Base-by-base conservation (phyloP, 92 coral and sea anemone genomes). In the Pocillopora grandis region DNA sequence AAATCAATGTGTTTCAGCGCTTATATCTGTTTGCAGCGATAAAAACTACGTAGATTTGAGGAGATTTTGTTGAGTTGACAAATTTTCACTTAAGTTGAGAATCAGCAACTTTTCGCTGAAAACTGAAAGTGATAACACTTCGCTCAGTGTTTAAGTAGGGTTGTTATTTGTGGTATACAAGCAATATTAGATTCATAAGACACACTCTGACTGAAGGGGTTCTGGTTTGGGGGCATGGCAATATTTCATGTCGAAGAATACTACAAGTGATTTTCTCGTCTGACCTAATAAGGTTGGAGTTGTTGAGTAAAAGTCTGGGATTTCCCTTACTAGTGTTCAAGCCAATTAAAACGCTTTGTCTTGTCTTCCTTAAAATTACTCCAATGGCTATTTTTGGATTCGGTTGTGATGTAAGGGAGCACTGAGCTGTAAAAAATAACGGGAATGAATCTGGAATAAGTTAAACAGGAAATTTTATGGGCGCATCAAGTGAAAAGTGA, bases 111-210 rank as follows among this genome's bases (percentile, higher is more conserved):
- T 49, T 15, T n/a, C 2, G 55, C 14, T 66, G 56, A 59, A 71
- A 48, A 59, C 1, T 59, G 77, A 58, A 78, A 80, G 35, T 49
- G 61, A 56, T 67, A 57, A 56, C 9, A 36, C 42, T 33, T 71
- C 36, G 58, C 77, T 70, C 2, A n/a, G 77, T 31, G 19, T 78
- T 63, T 60, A 80, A 71, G 42, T 59, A 59, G 77, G 64, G 77
- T 48, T 71, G 85, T 71, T 61, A 71, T 81, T 59, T 81, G 58
- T 71, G 78, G 77, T 59, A 81, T 60, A 70, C 70, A 58, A 68
- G 27, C 77, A 81, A 81, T 81, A 81, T 81, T 16, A 5, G 60
- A 37, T 70, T 71, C 70, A 21, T 56, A 58, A 33, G 76, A 52
- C 62, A 52, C 60, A 27, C 70, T 60, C 33, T 8, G 14, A 18